Percentiles rank a stretch among this genome's conserved stretches.
Evolutionary conservation across 2,888 invertebrate species (phyloP).

Genomic region (Bembecia ichneumoniformis): DNA sequence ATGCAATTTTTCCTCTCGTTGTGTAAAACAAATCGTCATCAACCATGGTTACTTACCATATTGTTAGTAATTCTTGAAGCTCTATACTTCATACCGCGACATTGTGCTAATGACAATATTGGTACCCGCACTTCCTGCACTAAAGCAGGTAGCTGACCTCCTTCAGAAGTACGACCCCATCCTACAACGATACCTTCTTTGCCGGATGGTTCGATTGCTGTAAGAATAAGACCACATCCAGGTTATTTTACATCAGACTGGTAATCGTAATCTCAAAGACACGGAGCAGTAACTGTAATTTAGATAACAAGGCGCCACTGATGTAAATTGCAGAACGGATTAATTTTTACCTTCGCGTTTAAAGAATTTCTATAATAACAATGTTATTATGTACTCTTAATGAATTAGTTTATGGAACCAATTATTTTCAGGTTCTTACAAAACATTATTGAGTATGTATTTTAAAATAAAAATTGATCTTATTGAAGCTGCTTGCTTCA

Average conservation of each 20-base stretch:
- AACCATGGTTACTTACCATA: slow-evolving; percentile 66
- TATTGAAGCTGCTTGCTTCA: too few species aligned
- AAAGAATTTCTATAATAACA: too few species aligned
- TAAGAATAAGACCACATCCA: slow-evolving; percentile 7
- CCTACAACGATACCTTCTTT: slow-evolving; percentile 85
- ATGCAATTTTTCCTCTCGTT: too few species aligned
- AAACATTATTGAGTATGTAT: slow-evolving; percentile 80
- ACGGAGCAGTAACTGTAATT: too few species aligned
- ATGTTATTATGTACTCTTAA: too few species aligned
- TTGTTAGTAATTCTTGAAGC: slow-evolving; percentile 86
- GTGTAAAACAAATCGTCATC: neutral
- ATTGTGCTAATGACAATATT: slow-evolving; percentile 83
- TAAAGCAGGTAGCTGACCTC: slow-evolving; percentile 82
- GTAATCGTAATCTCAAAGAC: too few species aligned
- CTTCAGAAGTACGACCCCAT: slow-evolving; percentile 89
- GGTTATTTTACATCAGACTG: too few species aligned
- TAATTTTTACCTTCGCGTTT: too few species aligned
- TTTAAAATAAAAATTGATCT: slow-evolving; percentile 68
- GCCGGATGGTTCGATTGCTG: slow-evolving; percentile 78
- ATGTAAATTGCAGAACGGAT: too few species aligned
- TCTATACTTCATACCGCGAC: slow-evolving; percentile 86
- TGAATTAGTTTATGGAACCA: too few species aligned
- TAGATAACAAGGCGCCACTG: too few species aligned
- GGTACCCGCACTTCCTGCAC: slow-evolving; percentile 90
- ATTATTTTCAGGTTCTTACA: slow-evolving; percentile 32